Evolutionary conservation across 2,797 vertebrate species (phyloP), one percentile per base, ranked within the genome.

Genomic region (Myotis planiceps): DNA sequence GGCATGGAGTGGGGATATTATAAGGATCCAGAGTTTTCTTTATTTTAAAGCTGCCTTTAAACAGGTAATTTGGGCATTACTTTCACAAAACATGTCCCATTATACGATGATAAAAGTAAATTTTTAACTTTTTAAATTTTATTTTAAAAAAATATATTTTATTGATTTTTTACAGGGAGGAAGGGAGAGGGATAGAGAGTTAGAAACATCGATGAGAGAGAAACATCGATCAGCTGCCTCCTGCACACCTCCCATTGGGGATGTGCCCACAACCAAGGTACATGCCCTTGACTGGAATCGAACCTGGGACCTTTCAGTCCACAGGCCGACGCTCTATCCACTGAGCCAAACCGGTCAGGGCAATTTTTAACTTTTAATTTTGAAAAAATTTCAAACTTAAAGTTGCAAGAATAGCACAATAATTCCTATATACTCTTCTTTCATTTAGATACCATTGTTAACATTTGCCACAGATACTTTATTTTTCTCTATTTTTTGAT

Each of bases 51-150:
- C 3, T 6, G 47, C 25, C 9, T 51, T 78, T 86, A 51, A 34
- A 1, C 23, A 86, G 63, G 45, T 85, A 95, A 94, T 88, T 82
- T 96, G 81, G 29, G 85, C 51, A 82, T 81, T 19, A 80, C 68
- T 95, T 88, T 94, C 29, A 78, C 5, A 72, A 89, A 83, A 74
- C 7, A 4, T 65, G 27, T 10, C 55, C 60, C 45, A n/a, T 82
- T 75, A 29, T 82, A 29, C 74, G n/a, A 53, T 87, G 53, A 45
- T 87, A 87, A 90, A 87, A 80, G 47, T 14, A 39, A 29, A 55
- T 47, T 66, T 68, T 85, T 71, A 88, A 74, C 45, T 76, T 91
- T 72, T 39, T 1, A 6, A 39, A 42, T 39, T 39, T 39, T 39
- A 42, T 42, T 42, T 42, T 9, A 9, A 9, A 58, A 58, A 58